Conservation (phyloP, 2,888 invertebrate species). For the Selenia dentaria region DNA sequence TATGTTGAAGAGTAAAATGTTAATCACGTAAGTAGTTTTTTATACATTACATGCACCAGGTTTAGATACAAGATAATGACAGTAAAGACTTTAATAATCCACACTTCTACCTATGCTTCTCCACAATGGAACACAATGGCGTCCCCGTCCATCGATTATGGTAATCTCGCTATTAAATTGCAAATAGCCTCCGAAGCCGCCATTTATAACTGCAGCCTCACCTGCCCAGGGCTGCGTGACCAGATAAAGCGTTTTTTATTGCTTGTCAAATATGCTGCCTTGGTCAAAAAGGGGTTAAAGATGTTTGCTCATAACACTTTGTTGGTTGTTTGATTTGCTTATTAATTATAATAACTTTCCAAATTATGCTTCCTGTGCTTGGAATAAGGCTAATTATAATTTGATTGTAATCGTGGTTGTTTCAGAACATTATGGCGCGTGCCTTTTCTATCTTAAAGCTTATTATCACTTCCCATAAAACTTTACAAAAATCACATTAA, state of each 20-base stretch:
- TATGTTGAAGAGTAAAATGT: too few species aligned
- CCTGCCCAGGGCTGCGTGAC: constrained; percentile 19
- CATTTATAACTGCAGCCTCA: constrained; percentile 47
- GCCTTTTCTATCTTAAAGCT: too few species aligned
- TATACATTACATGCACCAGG: too few species aligned
- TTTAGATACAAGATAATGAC: too few species aligned
- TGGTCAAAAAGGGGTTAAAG: not conserved
- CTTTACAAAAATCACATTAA: too few species aligned
- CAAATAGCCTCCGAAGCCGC: constrained; percentile 56
- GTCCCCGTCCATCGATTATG: constrained; percentile 65
- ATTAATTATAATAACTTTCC: not conserved
- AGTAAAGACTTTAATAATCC: not conserved
- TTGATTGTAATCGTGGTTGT: too few species aligned
- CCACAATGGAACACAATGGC: constrained; percentile 40
- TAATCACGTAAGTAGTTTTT: too few species aligned
- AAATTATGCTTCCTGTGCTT: too few species aligned
- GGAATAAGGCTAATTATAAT: too few species aligned
- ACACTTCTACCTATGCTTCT: not conserved
- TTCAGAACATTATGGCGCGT: too few species aligned
- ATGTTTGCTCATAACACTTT: not conserved
- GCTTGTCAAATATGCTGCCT: constrained; percentile 10
- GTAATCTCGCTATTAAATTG: constrained; percentile 71
- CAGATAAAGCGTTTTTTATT: constrained; percentile 19
- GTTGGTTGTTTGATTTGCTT: not conserved
- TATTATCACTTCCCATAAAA: too few species aligned